Evolutionary conservation across 2,797 vertebrate species (phyloP), one percentile per base, ranked within the genome.

Genomic region (Gymnopithys bicolor): DNA sequence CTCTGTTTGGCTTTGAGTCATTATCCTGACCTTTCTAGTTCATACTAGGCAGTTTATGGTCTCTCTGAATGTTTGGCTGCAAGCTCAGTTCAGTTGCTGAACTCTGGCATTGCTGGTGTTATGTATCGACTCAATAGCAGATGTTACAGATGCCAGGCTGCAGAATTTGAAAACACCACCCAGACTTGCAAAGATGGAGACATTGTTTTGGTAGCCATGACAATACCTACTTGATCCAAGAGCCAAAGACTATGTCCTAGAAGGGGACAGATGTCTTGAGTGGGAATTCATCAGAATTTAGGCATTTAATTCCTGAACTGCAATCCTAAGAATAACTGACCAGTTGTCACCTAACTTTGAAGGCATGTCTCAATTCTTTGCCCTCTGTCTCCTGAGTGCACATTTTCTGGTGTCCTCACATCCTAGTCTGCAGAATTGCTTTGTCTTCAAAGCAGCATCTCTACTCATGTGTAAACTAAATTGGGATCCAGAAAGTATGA

Each of bases 181-280:
- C n/a, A 51, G 27, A 35, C 35, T 58, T 49, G 16, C 32, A 68
- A 27, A 77, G 46, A 4, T 56, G 5, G 39, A 64, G 63, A 58
- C 14, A 1, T 55, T 74, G 48, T 41, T 83, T 58, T 86, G 49
- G 19, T 74, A 77, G 43, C 48, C 35, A 5, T 73, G 60, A 51
- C 24, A 51, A 39, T 55, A n/a, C 23, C 59, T 66, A 13, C 25
- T 74, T 80, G 64, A 84, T 67, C 13, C 32, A 74, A 81, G 41
- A 84, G 53, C 30, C 51, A 62, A 33, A 87, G 39, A 75, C 39
- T 1, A 5, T 35, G 3, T 55, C 19, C 45, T 66, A 58, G 39
- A 79, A 41, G 13, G n/a, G 19, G 13, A 71, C 6, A 21, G 10
- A 2, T 39, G 11, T 69, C 51, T 82, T 0, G 0, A 13, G 11